Base-by-base conservation (phyloP, 2,888 invertebrate genomes). In the Esperia sulphurella region DNA sequence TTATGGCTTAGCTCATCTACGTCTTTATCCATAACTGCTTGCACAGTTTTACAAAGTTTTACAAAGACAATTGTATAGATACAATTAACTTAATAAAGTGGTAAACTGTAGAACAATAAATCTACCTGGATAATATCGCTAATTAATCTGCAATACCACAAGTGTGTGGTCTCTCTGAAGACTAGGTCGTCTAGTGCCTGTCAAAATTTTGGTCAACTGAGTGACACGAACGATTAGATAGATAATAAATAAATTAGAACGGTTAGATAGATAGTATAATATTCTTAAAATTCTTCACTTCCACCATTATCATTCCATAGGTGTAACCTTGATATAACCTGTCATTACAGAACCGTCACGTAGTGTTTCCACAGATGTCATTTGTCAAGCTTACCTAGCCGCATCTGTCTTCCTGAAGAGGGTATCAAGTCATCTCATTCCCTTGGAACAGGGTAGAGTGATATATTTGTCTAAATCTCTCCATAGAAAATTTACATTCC, bases 11-110 rank as follows among this genome's bases (percentile, higher is more conserved):
- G 59, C 37, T 68, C 61, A 39, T 52, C 45, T 7, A 61, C 43
- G 28, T 52, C 52, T 52, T 59, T 52, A 50, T 76, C 73, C 51
- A 63, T 58, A 28, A 74, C 71, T 37, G 87, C 85, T 72, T 88
- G 88, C 46, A 63, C 61, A 9, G 54, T 40, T 53, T 71, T 74
- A 38, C 57, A 49, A 35, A 54, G 55, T 55, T 52, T 68, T n/a
- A n/a, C n/a, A n/a, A n/a, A n/a, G n/a, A n/a, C n/a, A n/a, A n/a
- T n/a, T n/a, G n/a, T n/a, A n/a, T n/a, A n/a, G n/a, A n/a, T n/a
- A n/a, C n/a, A n/a, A n/a, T n/a, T n/a, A n/a, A n/a, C n/a, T n/a
- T n/a, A n/a, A n/a, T n/a, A n/a, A n/a, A n/a, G n/a, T n/a, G n/a
- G n/a, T n/a, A n/a, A n/a, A n/a, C n/a, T n/a, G n/a, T n/a, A n/a